Base-by-base conservation (phyloP, 2,888 invertebrate genomes). In the Nemotelus pantherinus region DNA sequence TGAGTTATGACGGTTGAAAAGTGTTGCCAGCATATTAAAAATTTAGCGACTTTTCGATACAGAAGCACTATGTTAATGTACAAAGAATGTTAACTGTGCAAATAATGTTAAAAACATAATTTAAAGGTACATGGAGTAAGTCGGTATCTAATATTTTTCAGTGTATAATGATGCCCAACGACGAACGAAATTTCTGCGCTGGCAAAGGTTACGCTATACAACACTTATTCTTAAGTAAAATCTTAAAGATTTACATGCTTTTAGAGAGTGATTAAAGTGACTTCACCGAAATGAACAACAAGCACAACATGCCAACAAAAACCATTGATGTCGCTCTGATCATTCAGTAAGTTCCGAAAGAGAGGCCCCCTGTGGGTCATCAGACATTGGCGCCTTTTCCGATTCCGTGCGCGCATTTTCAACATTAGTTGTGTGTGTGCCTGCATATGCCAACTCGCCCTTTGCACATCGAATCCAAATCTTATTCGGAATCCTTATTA, bases 331-430 rank as follows among this genome's bases (percentile, higher is more conserved):
- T 70, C 70, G 44, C 45, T 53, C 70, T 6, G 70, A 55, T 55
- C 43, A n/a, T 48, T 55, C 43, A 3, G 55, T 55, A 70, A 10
- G 41, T 3, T 43, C 70, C 70, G 50, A 10, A 53, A 70, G 44
- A 39, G 48, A 47, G 63, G 67, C 72, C 57, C 77, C 74, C 77
- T 63, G 63, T 74, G 72, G 77, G 71, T 72, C 74, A 74, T 67
- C 67, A 77, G 77, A 77, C 77, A 77, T 77, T 77, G 77, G 77
- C 77, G 77, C 77, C 77, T 77, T 77, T 77, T 77, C 7, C 6
- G 67, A 65, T 74, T 72, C 77, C 72, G 71, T 58, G 50, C 57
- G 67, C 50, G 9, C 68, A 45, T 25, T 10, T n/a, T 44, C 68
- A 44, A 67, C 57, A 50, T 77, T 53, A 57, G 44, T 57, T 55